Evolutionary conservation across 2,113 vertebrate species (phyloP).

Genomic region (Corynorhinus townsendii): DNA sequence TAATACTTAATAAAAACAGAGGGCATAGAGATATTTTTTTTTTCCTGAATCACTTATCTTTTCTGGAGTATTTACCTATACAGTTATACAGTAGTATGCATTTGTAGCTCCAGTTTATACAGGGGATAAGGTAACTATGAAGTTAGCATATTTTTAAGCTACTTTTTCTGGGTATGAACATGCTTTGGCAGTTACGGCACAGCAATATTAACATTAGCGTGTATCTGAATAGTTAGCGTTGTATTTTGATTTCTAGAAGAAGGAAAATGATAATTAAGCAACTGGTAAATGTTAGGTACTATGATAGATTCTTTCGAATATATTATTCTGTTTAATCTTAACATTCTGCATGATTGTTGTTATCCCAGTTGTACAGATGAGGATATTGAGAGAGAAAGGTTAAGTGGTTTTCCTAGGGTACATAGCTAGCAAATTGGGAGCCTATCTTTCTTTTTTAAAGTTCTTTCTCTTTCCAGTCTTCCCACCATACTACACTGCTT

Average conservation of each 20-base stretch:
- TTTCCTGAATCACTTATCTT: background rate
- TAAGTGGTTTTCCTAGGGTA: background rate
- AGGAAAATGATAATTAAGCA: background rate
- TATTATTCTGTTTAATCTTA: background rate
- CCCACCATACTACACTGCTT: background rate
- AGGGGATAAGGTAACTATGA: background rate
- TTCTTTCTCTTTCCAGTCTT: background rate
- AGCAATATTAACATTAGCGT: background rate
- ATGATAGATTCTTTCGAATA: background rate
- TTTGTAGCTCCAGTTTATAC: background rate
- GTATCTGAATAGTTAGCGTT: conserved; percentile 20
- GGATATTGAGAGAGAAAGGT: background rate
- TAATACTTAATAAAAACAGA: background rate
- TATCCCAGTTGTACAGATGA: background rate
- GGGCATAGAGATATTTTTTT: background rate
- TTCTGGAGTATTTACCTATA: background rate
- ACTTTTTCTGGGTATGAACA: background rate
- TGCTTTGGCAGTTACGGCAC: background rate
- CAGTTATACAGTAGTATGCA: background rate
- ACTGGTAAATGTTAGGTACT: background rate
- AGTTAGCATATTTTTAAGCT: background rate
- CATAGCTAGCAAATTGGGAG: background rate
- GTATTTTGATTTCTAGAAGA: conserved; percentile 21
- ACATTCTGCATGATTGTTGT: background rate
- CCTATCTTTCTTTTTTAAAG: background rate